Percentiles rank a stretch among this genome's conserved stretches.
These are phyloP conservation scores for Leptopilina myrica DNA, from an alignment of 2,888 invertebrate genomes.

Conservation along the genomic window DNA sequence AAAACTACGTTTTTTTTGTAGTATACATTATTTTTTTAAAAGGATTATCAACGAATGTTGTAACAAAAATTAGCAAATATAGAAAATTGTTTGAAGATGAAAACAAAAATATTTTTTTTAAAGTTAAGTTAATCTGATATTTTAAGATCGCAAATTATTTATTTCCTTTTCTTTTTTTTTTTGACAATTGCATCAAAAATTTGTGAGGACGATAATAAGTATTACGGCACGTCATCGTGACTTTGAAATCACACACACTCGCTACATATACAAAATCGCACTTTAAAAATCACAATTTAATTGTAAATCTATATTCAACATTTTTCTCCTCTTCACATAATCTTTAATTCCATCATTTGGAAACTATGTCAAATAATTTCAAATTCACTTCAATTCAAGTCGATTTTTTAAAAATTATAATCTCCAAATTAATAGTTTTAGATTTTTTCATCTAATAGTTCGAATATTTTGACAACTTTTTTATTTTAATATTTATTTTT, in stretches of 20 bases:
- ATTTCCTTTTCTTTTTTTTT: neutral
- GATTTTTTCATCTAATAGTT: no score
- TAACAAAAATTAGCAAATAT: no score
- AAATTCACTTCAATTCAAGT: no score
- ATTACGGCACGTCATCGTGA: conserved; percentile 25
- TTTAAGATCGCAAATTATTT: neutral
- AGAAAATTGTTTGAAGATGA: no score
- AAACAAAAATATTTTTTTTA: neutral
- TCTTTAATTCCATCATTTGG: neutral
- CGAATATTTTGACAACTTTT: no score
- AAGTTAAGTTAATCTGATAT: neutral
- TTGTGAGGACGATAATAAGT: conserved; percentile 31
- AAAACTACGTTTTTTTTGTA: no score
- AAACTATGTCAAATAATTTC: neutral
- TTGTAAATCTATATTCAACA: conserved; percentile 10
- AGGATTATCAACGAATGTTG: no score
- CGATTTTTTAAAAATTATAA: no score
- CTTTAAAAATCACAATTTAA: conserved; percentile 13
- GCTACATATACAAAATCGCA: conserved; percentile 14
- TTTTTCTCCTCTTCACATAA: neutral
- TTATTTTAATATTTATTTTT: no score
- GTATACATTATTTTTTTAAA: no score
- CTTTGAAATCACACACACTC: conserved; percentile 29
- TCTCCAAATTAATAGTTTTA: no score
- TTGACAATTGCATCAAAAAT: conserved; percentile 27